These are phyloP conservation scores for Dasysyrphus albostriatus DNA, from an alignment of 2,888 invertebrate genomes.

Conservation along the genomic window DNA sequence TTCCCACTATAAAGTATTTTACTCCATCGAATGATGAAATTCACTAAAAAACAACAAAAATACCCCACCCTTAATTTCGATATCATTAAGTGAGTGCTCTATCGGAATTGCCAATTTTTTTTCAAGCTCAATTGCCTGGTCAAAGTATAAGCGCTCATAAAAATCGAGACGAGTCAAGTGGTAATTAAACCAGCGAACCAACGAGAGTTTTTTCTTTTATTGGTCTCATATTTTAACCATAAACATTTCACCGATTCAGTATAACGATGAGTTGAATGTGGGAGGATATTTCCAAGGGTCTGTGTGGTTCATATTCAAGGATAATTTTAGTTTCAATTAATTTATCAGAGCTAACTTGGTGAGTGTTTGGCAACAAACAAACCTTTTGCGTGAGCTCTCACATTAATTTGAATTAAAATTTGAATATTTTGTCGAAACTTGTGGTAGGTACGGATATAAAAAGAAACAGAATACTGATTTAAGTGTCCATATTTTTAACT, in stretches of 20 bases:
- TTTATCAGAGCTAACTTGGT: background rate
- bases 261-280: background rate
- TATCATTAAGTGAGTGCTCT: constrained; percentile 36
- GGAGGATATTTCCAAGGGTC: background rate
- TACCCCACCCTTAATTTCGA: constrained; percentile 1
- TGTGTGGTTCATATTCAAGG: background rate
- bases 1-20: background rate
- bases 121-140: constrained; percentile 31
- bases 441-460: constrained; percentile 4
- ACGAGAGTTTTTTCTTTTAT: constrained; percentile 35
- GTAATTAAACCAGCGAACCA: constrained; percentile 30
- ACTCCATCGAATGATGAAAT: constrained; percentile 11
- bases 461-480: constrained; percentile 53
- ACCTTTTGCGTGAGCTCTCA: constrained; percentile 35
- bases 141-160: constrained; percentile 65
- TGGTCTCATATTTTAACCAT: constrained; percentile 19
- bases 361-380: constrained; percentile 16
- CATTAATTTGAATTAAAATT: constrained; percentile 55
- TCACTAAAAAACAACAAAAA: constrained; percentile 40
- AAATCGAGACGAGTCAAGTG: constrained; percentile 46
- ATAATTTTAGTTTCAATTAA: background rate
- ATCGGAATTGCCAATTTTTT: constrained; percentile 35
- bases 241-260: constrained; percentile 44
- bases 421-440: constrained; percentile 49
- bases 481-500: constrained; percentile 48